Evolutionary conservation across 1,140 invertebrate species (phyloP).

Genomic region (Drosophila ogumai): DNA sequence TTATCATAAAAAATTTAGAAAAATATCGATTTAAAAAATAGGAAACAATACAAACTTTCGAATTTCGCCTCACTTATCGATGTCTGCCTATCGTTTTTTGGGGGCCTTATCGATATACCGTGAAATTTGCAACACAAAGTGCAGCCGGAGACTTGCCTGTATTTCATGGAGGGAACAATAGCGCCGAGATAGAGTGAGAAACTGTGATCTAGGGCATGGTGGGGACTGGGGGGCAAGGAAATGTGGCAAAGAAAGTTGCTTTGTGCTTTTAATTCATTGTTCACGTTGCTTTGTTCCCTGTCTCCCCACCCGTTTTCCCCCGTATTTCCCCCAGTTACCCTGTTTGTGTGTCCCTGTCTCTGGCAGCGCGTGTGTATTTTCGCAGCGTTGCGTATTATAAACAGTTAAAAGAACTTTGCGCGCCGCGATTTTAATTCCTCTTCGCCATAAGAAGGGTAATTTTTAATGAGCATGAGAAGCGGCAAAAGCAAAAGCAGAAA

Average conservation of each 20-base stretch:
- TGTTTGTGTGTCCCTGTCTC: conserved; percentile 13
- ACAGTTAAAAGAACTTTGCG: conserved; percentile 75
- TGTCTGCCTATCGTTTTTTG: neutral
- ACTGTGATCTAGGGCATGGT: conserved; percentile 1
- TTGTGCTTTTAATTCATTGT: conserved; percentile 64
- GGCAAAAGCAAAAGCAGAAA: conserved; percentile 3
- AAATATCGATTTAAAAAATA: too few relatives aligned
- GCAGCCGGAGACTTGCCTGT: conserved; percentile 20
- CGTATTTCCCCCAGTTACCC: neutral
- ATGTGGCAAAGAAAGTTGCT: conserved; percentile 51
- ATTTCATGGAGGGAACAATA: conserved; percentile 19
- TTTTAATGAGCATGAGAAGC: conserved; percentile 66
- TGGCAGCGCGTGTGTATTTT: conserved; percentile 32
- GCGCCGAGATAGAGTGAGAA: conserved; percentile 6
- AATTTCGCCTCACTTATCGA: neutral
- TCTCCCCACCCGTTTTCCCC: neutral
- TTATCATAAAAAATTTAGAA: too few relatives aligned
- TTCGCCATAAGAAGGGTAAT: conserved; percentile 77
- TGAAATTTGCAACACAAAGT: conserved; percentile 23
- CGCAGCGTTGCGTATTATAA: conserved; percentile 78
- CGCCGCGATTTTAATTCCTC: conserved; percentile 75
- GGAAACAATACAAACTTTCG: too few relatives aligned
- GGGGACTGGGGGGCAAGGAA: conserved; percentile 4
- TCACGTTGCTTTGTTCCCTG: conserved; percentile 47
- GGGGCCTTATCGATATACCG: conserved; percentile 22